phyloP scores from a whole-genome alignment of 2,797 vertebrate genomes.

The Sebastes dallii region DNA sequence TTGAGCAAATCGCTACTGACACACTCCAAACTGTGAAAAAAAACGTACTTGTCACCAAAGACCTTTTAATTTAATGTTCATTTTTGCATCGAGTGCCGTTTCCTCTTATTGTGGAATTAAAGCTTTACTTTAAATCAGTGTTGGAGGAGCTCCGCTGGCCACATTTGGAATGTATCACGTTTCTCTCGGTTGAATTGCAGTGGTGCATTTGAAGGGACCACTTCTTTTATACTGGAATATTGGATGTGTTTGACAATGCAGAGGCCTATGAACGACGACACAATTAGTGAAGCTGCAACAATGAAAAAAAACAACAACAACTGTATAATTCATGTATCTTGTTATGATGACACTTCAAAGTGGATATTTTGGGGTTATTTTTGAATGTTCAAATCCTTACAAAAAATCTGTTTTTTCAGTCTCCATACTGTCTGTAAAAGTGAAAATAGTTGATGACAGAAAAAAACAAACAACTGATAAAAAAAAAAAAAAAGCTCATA shows the following conservation, averaged over 20 bases:
- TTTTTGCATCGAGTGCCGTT: constrained; percentile 74
- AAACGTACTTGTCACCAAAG: constrained; percentile 69
- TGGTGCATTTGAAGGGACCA: constrained; percentile 64
- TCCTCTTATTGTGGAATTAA: constrained; percentile 76
- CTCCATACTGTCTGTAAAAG: constrained; percentile 76
- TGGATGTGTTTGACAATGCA: constrained; percentile 62
- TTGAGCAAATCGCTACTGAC: constrained; percentile 93
- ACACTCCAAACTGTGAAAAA: constrained; percentile 86
- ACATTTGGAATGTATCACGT: constrained; percentile 81
- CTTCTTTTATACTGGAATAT: constrained; percentile 70
- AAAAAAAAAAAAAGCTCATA: constrained; percentile 41
- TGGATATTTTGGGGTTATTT: constrained; percentile 77
- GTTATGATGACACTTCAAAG: constrained; percentile 70
- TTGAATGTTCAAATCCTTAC: constrained; percentile 75
- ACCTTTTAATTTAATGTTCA: constrained; percentile 71
- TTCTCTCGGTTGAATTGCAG: constrained; percentile 47
- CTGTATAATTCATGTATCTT: constrained; percentile 76
- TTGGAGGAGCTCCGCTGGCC: constrained; percentile 63
- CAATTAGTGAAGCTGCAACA: constrained; percentile 56
- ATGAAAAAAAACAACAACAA: constrained; percentile 21
- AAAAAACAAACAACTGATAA: constrained; percentile 34
- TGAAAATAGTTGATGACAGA: constrained; percentile 69
- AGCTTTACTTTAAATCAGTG: constrained; percentile 77
- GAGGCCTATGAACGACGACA: constrained; percentile 48
- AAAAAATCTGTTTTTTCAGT: constrained; percentile 54